Percentiles rank a stretch among this genome's conserved stretches.
Conservation (phyloP, 2,888 invertebrate genomes). For the Gymnosoma rotundatum region DNA sequence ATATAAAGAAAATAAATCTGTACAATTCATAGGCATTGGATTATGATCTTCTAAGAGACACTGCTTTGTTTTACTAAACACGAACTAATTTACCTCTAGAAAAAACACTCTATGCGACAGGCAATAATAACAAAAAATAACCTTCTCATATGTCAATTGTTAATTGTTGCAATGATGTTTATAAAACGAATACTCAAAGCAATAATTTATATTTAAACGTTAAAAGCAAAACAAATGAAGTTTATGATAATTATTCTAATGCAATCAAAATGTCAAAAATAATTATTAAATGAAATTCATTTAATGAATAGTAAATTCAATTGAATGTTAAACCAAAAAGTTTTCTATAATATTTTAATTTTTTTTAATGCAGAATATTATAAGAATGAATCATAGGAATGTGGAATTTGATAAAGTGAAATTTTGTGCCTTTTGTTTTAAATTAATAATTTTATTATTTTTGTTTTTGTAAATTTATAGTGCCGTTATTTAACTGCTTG, state of each 20-base stretch:
- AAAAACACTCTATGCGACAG: background rate
- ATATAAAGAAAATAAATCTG: too few relatives aligned
- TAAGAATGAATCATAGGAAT: conserved; percentile 38
- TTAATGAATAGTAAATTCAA: conserved; percentile 41
- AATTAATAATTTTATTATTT: background rate
- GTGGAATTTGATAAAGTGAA: conserved; percentile 37
- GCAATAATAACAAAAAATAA: conserved; percentile 22
- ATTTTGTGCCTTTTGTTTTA: conserved; percentile 35
- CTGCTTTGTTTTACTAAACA: too few relatives aligned
- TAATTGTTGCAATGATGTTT: too few relatives aligned
- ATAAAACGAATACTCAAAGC: too few relatives aligned
- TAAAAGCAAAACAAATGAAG: background rate
- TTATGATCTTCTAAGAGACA: too few relatives aligned
- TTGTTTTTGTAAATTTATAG: background rate
- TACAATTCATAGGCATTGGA: too few relatives aligned
- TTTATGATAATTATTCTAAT: conserved; percentile 12
- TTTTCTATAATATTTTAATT: background rate
- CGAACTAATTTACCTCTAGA: background rate
- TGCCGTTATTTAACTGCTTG: conserved; percentile 21
- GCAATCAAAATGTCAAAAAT: conserved; percentile 64
- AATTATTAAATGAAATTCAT: conserved; percentile 67
- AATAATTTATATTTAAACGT: conserved; percentile 21
- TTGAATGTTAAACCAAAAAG: background rate
- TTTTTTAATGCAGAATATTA: background rate
- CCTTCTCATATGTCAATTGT: conserved; percentile 62